Percentiles rank a stretch among this genome's conserved stretches.
Evolutionary conservation across 2,113 vertebrate species (phyloP).

Genomic region (Semicossyphus pulcher): DNA sequence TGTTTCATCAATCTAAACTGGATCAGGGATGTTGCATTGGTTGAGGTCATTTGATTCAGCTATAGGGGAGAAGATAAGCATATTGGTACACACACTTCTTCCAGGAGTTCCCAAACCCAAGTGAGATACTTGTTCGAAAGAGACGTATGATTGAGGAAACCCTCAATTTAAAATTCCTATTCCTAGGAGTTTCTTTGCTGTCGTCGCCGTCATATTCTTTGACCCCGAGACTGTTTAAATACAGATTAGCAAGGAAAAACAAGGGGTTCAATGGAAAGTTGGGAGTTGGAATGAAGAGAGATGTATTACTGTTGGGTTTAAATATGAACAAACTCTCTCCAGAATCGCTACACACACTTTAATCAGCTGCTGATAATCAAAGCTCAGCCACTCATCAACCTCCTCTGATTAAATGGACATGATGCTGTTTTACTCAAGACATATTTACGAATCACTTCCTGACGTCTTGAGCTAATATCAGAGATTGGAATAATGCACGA

Average conservation of each 20-base stretch:
- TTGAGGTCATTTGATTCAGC: constrained; percentile 1
- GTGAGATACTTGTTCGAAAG: not conserved
- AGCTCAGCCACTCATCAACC: not conserved
- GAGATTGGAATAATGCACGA: too few relatives aligned
- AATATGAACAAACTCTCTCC: too few relatives aligned
- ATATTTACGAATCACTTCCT: too few relatives aligned
- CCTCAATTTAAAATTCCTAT: not conserved
- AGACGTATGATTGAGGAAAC: not conserved
- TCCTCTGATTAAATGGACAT: constrained; percentile 4
- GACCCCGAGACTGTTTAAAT: constrained; percentile 34
- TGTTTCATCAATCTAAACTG: constrained; percentile 30
- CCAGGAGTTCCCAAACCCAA: not conserved
- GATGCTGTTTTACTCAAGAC: not conserved
- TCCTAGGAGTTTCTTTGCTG: constrained; percentile 14
- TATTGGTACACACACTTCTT: not conserved
- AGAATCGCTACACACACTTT: too few relatives aligned
- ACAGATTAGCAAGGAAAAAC: not conserved
- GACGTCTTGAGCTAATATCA: too few relatives aligned
- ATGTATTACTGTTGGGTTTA: too few relatives aligned
- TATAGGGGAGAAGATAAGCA: not conserved
- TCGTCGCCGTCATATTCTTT: constrained; percentile 20
- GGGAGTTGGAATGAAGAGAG: not conserved
- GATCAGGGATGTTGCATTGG: not conserved
- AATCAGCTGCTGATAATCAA: not conserved
- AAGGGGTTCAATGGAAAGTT: constrained; percentile 5